A percentile compares a stretch with the other conserved stretches of the same genome.
These are phyloP conservation scores for Peromyscus leucopus DNA, from an alignment of 2,113 vertebrate genomes.

Conservation along the genomic window DNA sequence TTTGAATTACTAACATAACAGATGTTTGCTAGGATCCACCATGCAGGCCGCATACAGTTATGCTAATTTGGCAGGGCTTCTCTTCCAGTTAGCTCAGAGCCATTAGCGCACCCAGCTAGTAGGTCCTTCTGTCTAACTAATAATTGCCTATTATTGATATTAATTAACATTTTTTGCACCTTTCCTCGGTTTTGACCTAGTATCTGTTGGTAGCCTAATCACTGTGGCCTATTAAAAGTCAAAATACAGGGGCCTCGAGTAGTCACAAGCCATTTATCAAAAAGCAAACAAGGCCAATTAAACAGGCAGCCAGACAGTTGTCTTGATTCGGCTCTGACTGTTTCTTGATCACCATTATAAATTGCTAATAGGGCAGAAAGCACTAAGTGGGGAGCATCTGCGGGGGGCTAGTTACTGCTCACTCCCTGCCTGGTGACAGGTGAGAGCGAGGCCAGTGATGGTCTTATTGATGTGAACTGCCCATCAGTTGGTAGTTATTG, in stretches of 20 bases:
- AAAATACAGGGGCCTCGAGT: constrained; percentile 92
- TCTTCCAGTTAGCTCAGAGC: constrained; percentile 97
- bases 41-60: constrained; percentile 96
- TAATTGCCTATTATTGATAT: constrained; percentile 99
- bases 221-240: constrained; percentile 97
- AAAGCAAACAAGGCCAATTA: constrained; percentile 99
- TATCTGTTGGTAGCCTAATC: constrained; percentile 99
- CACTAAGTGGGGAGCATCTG: constrained; percentile 91
- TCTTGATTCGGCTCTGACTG: constrained; percentile 99
- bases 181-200: constrained; percentile 95
- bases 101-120: constrained; percentile 98
- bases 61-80: constrained; percentile 98
- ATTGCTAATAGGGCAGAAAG: constrained; percentile 99
- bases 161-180: constrained; percentile 99
- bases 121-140: constrained; percentile 99
- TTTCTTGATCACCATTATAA: constrained; percentile 99
- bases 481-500: constrained; percentile 95
- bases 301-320: constrained; percentile 97
- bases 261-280: constrained; percentile 99
- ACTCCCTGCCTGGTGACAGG: constrained; percentile 94
- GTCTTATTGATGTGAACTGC: constrained; percentile 94
- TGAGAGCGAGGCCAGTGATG: constrained; percentile 93
- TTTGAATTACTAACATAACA: constrained; percentile 99
- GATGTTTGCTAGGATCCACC: constrained; percentile 98
- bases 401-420: constrained; percentile 93